These are phyloP conservation scores for Tinea trinotella DNA, from an alignment of 2,888 invertebrate species.

Conservation along the genomic window DNA sequence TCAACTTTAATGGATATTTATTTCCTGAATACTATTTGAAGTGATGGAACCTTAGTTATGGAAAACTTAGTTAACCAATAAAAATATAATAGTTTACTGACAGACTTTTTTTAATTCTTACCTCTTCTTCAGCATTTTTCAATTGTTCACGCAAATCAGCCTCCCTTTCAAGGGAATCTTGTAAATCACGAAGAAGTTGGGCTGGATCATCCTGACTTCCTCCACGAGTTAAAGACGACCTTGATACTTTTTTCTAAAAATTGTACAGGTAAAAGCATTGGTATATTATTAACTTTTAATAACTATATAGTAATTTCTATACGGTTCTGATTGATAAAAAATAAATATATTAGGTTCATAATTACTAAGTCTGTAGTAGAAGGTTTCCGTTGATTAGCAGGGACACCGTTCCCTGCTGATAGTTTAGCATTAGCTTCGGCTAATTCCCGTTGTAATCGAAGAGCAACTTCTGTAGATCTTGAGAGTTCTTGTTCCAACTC, in stretches of 20 bases:
- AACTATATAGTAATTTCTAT: too few relatives aligned
- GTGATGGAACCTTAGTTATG: too few relatives aligned
- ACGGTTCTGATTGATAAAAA: background rate
- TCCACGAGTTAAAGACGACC: slow-evolving; percentile 82
- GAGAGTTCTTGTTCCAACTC: slow-evolving; percentile 89
- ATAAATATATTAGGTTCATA: too few relatives aligned
- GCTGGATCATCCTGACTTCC: slow-evolving; percentile 87
- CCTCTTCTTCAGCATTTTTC: slow-evolving; percentile 94
- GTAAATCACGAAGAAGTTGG: slow-evolving; percentile 87
- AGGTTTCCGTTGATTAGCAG: slow-evolving; percentile 67
- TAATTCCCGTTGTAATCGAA: slow-evolving; percentile 79
- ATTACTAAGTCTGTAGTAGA: slow-evolving; percentile 75
- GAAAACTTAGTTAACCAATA: too few relatives aligned
- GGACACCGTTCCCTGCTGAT: slow-evolving; percentile 43
- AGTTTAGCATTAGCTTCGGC: slow-evolving; percentile 77
- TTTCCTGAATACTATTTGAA: too few relatives aligned
- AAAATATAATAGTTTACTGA: too few relatives aligned
- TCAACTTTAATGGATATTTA: background rate
- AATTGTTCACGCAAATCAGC: slow-evolving; percentile 94
- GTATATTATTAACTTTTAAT: background rate
- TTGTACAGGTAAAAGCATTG: background rate
- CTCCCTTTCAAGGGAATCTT: slow-evolving; percentile 93
- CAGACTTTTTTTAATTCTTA: too few relatives aligned
- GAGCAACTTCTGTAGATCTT: slow-evolving; percentile 82
- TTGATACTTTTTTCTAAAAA: slow-evolving; percentile 75